Conservation (phyloP, 2,113 vertebrate genomes). For the Tetrax tetrax region DNA sequence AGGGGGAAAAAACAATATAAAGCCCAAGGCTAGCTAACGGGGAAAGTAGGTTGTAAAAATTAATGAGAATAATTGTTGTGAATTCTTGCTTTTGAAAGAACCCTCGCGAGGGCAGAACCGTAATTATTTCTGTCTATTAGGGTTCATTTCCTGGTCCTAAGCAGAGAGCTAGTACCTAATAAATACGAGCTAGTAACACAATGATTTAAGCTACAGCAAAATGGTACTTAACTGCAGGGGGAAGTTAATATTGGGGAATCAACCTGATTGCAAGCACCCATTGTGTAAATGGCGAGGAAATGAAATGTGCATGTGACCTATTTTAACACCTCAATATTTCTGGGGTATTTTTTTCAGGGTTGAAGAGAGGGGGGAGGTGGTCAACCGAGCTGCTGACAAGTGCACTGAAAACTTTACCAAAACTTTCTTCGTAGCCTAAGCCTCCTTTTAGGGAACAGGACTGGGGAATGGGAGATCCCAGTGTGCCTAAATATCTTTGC, state of each 20-base stretch:
- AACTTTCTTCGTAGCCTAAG: slow-evolving; percentile 20
- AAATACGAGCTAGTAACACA: slow-evolving; percentile 71
- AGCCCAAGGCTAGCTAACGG: slow-evolving; percentile 53
- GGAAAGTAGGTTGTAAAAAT: slow-evolving; percentile 78
- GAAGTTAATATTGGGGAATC: slow-evolving; percentile 64
- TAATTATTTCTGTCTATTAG: slow-evolving; percentile 83
- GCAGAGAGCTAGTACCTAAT: slow-evolving; percentile 75
- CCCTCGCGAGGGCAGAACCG: slow-evolving; percentile 70
- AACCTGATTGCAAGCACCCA: slow-evolving; percentile 58
- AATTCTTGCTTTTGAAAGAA: slow-evolving; percentile 75
- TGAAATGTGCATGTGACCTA: slow-evolving; percentile 61
- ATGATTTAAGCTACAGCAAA: slow-evolving; percentile 69
- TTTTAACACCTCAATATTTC: slow-evolving; percentile 77
- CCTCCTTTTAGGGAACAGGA: neutral
- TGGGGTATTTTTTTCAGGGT: slow-evolving; percentile 23
- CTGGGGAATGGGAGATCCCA: slow-evolving; percentile 33
- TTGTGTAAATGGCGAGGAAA: slow-evolving; percentile 70
- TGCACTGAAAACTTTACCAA: slow-evolving; percentile 39
- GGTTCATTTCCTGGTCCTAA: slow-evolving; percentile 80
- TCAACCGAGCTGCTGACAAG: slow-evolving; percentile 65
- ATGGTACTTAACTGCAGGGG: slow-evolving; percentile 58
- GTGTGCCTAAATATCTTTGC: slow-evolving; percentile 70
- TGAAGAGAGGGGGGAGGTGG: neutral
- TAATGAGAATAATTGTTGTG: slow-evolving; percentile 83
- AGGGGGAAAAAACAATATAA: slow-evolving; percentile 45